A percentile compares a stretch with the other conserved stretches of the same genome.
phyloP scores from a whole-genome alignment of 2,888 invertebrate genomes.

The Tubulanus polymorphus region DNA sequence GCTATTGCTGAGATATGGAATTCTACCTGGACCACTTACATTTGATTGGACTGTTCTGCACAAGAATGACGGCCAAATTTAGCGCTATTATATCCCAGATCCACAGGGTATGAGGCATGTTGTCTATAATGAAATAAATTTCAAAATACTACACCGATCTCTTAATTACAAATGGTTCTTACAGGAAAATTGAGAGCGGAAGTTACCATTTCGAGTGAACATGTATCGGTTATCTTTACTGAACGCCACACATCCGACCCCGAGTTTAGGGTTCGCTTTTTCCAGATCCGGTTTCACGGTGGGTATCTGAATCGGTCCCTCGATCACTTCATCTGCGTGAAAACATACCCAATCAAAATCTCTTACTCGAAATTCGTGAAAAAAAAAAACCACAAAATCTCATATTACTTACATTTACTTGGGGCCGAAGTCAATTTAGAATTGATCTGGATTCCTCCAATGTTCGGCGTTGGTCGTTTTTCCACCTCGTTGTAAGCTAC shows the following conservation, averaged over 20 bases:
- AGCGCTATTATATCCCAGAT: slow-evolving; percentile 51
- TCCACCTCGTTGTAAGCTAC: slow-evolving; percentile 45
- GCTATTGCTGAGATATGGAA: background rate
- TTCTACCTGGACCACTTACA: slow-evolving; percentile 27
- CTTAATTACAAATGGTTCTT: no score
- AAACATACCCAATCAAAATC: background rate
- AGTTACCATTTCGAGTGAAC: slow-evolving; percentile 47
- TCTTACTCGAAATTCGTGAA: background rate
- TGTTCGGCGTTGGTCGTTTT: no score
- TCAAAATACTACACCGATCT: no score
- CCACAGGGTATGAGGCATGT: slow-evolving; percentile 53
- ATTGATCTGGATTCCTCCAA: no score
- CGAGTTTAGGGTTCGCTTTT: slow-evolving; percentile 49
- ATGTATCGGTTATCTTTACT: slow-evolving; percentile 49
- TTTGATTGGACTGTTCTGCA: slow-evolving; percentile 50
- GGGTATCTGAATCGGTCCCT: slow-evolving; percentile 36
- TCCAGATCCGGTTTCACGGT: slow-evolving; percentile 43
- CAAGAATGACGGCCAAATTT: slow-evolving; percentile 41
- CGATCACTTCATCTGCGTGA: slow-evolving; percentile 33
- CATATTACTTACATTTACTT: slow-evolving; percentile 47
- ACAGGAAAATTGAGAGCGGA: no score
- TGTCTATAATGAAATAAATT: slow-evolving; percentile 31
- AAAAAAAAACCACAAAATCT: background rate
- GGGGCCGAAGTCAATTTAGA: no score
- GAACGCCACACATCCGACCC: slow-evolving; percentile 45